Evolutionary conservation across 30 jellyfish, hydroid and myxozoan genomes (phyloP).

Genomic region (Aurelia sp.): DNA sequence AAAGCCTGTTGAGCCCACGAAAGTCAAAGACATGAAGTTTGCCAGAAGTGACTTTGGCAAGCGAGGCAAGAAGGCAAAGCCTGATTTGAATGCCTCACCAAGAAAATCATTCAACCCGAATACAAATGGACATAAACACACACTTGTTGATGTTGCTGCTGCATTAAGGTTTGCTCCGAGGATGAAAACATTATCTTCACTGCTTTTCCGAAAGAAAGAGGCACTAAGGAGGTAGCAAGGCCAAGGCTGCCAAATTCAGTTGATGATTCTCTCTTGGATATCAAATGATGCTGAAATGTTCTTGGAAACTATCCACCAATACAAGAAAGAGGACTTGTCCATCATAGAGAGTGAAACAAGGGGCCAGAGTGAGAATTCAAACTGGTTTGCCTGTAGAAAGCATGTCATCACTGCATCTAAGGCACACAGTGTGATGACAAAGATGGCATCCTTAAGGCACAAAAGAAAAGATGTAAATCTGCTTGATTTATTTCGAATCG

Average conservation of each 20-base stretch:
- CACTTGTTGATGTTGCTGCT: slow-evolving; percentile 28
- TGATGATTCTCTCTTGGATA: neutral
- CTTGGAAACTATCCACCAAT: neutral
- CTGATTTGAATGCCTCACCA: slow-evolving; percentile 8
- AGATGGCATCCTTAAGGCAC: slow-evolving; percentile 5
- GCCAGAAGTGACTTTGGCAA: neutral
- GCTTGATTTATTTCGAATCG: neutral
- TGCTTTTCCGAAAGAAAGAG: slow-evolving; percentile 8
- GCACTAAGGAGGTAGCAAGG: slow-evolving; percentile 24
- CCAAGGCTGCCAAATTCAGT: slow-evolving; percentile 8
- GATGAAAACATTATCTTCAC: slow-evolving; percentile 40
- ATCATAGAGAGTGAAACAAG: slow-evolving; percentile 31
- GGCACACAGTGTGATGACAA: slow-evolving; percentile 31
- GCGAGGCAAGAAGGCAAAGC: slow-evolving; percentile 37
- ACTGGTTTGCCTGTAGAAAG: slow-evolving; percentile 32
- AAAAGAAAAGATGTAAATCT: slow-evolving; percentile 28
- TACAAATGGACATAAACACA: neutral
- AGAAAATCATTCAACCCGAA: slow-evolving; percentile 35
- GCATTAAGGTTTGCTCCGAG: slow-evolving; percentile 20
- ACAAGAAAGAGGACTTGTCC: neutral
- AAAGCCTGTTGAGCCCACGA: neutral
- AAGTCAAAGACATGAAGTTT: slow-evolving; percentile 21
- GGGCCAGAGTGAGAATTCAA: slow-evolving; percentile 50
- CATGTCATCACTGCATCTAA: slow-evolving; percentile 63
- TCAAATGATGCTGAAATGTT: slow-evolving; percentile 1